phyloP scores from a whole-genome alignment of 2,113 vertebrate genomes.

The Chinchilla lanigera region DNA sequence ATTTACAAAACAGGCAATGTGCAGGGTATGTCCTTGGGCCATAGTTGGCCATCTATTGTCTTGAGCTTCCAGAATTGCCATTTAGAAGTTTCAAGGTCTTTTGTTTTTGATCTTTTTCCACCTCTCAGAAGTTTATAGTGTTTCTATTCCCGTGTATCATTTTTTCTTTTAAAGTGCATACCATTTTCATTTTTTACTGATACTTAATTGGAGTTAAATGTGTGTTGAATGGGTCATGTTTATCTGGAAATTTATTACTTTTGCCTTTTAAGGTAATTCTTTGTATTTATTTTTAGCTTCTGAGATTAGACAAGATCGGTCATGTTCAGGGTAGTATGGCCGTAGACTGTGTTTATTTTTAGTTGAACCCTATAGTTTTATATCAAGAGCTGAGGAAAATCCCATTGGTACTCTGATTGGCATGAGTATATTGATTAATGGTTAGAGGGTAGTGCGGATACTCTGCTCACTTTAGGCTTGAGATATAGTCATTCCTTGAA shows the following conservation, averaged over 20 bases:
- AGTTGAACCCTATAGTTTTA: not conserved
- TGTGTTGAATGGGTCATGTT: not conserved
- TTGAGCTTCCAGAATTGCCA: not conserved
- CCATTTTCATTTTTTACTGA: conserved; percentile 29
- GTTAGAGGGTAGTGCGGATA: rapidly evolving
- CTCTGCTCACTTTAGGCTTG: not conserved
- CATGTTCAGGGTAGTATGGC: too few relatives aligned
- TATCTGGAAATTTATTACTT: conserved; percentile 13
- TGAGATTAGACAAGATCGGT: too few relatives aligned
- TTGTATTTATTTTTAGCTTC: too few relatives aligned
- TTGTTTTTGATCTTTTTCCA: not conserved
- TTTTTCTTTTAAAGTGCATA: not conserved
- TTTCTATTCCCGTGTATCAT: not conserved
- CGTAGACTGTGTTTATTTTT: conserved; percentile 9
- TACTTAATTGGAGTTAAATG: conserved; percentile 23
- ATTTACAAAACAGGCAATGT: rapidly evolving
- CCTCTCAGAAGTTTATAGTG: not conserved
- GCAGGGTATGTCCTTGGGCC: not conserved
- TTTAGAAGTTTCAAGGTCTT: not conserved
- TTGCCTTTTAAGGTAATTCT: not conserved
- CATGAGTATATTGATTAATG: not conserved
- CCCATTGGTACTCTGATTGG: not conserved
- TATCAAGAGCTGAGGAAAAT: not conserved
- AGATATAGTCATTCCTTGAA: not conserved
- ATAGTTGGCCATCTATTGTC: not conserved